Evolutionary conservation across 92 coral and sea anemone species (phyloP), one percentile per base, ranked within the genome.

Genomic region (Palythoa grandiflora): DNA sequence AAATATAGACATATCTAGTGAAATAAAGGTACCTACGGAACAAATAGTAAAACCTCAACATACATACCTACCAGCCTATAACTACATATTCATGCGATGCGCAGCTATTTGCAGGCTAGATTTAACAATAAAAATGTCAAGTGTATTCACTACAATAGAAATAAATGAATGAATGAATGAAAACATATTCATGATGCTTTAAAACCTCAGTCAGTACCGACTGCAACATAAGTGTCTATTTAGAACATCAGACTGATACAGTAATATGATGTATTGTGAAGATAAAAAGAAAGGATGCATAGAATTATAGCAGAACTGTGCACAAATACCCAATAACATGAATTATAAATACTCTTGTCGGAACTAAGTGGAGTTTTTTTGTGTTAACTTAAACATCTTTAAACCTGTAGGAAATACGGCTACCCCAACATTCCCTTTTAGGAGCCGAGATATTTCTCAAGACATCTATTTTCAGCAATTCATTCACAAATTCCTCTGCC

Each of bases 41-140:
- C 28, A 28, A 28, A 28, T 28, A 28, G 28, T 28, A 28, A 28
- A 28, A 28, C 28, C 28, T 28, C 28, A 28, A 28, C 0, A 28
- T 28, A 28, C 28, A 28, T 28, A 28, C 28, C 50, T 72, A 9
- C 53, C 51, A 13, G 77, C 38, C 37, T 39, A 72, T 6, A 72
- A 72, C 17, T 72, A 72, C 77, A 72, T 72, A 72, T 72, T 12
- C 77, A 72, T 70, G 28, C 75, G 14, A 72, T 70, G 28, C 75
- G 14, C 28, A 70, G 39, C 75, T 20, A 40, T 28, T 28, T 28
- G 28, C 28, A 28, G 28, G 28, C 28, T 28, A 28, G 28, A 28
- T 28, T 28, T 28, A 28, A 28, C 28, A 28, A 28, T 28, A 28
- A 28, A 0, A 28, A 28, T 28, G 28, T 28, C 28, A 28, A 28